Base-by-base conservation (phyloP, 2,797 vertebrate genomes). In the Pterois miles region DNA sequence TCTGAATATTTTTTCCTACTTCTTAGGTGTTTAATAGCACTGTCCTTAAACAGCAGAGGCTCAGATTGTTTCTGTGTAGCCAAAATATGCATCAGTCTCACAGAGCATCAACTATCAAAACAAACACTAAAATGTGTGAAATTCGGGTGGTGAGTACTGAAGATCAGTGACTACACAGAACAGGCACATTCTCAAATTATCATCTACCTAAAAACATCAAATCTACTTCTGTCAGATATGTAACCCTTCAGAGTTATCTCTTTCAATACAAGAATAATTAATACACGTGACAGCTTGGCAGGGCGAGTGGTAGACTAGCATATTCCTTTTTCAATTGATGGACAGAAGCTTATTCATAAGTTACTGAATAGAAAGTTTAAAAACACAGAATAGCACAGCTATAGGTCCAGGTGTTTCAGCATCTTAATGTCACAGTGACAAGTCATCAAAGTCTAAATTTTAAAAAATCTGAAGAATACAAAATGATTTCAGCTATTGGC, bases 401-500 rank as follows among this genome's bases (percentile, higher is more conserved):
- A 87, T 77, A 92, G 86, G 84, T 91, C 81, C 80, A 82, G 76
- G 84, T 71, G 38, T 84, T 91, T 93, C 91, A 93, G 92, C 91
- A 92, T 93, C 68, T 86, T 72, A 84, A 74, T 81, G 83, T 94
- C 94, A 94, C 93, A 94, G 91, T 93, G 87, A 89, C 54, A 22
- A 91, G 92, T 87, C 82, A 50, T 74, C 43, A 65, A 88, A 89
- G 64, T 84, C 66, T 79, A 74, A 72, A 74, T 74, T 53, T 71
- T 60, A 72, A 78, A 80, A 63, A 69, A 65, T 82, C 33, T 69
- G 63, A 82, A 77, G 63, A 78, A 80, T 81, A 90, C 65, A 79
- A 88, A 88, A 88, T 73, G 5, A 89, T 84, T 80, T 89, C 62
- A 91, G 82, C 70, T 79, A 71, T 73, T 78, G 74, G 87, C 29